These are phyloP conservation scores for Steinernema carpocapsae DNA, from an alignment of 2,888 invertebrate species.

Conservation along the genomic window DNA sequence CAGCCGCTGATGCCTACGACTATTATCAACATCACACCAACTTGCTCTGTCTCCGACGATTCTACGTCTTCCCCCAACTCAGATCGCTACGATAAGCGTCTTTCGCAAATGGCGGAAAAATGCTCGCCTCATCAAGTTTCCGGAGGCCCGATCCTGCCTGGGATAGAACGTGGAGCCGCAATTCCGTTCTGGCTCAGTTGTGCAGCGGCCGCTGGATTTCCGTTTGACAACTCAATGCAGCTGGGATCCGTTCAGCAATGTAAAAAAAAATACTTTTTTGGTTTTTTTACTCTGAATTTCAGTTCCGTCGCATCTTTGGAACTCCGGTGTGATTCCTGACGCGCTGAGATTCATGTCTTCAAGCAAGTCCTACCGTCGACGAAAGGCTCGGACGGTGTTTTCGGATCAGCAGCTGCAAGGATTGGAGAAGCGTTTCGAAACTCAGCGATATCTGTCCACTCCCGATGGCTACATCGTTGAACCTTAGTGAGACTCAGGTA, in stretches of 20 bases:
- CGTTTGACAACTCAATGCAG: conserved; percentile 11
- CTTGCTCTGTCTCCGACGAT: conserved; percentile 12
- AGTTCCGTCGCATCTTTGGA: conserved; percentile 23
- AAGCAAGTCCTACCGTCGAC: conserved; percentile 87
- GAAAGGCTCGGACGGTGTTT: conserved; percentile 92
- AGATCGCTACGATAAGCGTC: not conserved
- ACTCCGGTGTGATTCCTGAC: conserved; percentile 39
- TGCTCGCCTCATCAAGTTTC: not conserved
- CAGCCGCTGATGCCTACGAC: not conserved
- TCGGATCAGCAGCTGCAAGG: conserved; percentile 73
- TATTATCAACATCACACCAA: not conserved
- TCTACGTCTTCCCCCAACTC: not conserved
- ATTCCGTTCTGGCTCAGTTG: conserved; percentile 22
- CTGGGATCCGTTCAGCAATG: not conserved
- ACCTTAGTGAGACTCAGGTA: conserved; percentile 73
- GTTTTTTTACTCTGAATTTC: too few species aligned
- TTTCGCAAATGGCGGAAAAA: not conserved
- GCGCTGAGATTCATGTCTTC: conserved; percentile 60
- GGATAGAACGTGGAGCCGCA: not conserved
- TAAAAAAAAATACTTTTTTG: not conserved
- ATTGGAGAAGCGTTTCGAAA: conserved; percentile 63
- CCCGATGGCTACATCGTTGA: conserved; percentile 68
- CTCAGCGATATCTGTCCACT: conserved; percentile 64
- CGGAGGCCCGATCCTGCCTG: not conserved
- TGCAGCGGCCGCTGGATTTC: conserved; percentile 4